Evolutionary conservation across 2,888 invertebrate species (phyloP).

Genomic region (Nephrotoma flavescens): DNA sequence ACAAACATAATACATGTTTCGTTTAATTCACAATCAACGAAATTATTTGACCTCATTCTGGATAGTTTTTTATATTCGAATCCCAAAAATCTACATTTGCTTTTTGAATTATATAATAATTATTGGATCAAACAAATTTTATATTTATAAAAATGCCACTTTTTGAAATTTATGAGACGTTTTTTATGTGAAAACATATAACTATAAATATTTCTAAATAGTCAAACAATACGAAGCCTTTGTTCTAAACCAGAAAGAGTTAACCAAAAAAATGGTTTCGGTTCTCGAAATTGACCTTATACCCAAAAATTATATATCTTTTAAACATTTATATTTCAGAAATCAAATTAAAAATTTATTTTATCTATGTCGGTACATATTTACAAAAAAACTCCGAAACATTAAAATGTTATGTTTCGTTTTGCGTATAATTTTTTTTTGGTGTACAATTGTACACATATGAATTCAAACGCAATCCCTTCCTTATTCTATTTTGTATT

Average conservation of each 20-base stretch:
- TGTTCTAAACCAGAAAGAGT: neutral
- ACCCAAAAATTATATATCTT: neutral
- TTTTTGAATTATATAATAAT: neutral
- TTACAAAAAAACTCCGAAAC: neutral
- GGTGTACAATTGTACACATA: neutral
- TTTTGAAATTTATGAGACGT: neutral
- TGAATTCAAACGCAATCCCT: neutral
- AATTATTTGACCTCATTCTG: too few species aligned
- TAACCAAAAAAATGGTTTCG: neutral
- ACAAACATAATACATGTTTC: too few species aligned
- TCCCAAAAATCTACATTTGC: too few species aligned
- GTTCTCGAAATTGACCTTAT: neutral
- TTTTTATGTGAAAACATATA: neutral
- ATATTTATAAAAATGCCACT: neutral
- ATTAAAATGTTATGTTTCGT: neutral
- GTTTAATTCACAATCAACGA: too few species aligned
- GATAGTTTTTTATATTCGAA: too few species aligned
- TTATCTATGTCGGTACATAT: neutral
- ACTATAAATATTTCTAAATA: neutral
- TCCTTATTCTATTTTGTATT: neutral
- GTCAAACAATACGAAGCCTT: neutral
- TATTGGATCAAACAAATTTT: neutral
- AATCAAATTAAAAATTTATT: neutral
- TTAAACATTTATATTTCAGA: neutral
- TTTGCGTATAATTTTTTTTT: neutral